These are phyloP conservation scores for Pseudocheirus occidentalis DNA, from an alignment of 2,797 vertebrate genomes.

Conservation along the genomic window DNA sequence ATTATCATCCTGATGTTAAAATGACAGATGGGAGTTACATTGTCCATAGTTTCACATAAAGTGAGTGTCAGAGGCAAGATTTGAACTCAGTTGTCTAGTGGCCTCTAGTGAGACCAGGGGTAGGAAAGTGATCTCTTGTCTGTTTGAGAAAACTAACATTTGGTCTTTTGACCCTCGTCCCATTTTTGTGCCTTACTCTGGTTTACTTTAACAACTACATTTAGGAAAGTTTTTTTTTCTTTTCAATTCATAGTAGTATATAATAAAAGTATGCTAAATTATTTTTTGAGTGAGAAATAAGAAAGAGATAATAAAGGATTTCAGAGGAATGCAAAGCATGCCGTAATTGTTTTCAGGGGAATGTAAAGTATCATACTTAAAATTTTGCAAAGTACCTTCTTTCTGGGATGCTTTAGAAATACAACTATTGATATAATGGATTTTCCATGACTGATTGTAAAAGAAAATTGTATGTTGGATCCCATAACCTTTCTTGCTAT, in stretches of 20 bases:
- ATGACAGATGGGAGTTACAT: neutral
- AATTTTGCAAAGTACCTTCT: neutral
- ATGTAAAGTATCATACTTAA: constrained; percentile 48
- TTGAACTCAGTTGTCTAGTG: neutral
- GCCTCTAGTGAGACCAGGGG: constrained; percentile 46
- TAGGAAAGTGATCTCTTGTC: constrained; percentile 49
- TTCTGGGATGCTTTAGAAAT: neutral
- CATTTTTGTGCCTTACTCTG: constrained; percentile 15
- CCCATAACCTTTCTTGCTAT: constrained; percentile 16
- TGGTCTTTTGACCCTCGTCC: constrained; percentile 40
- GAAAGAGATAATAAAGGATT: neutral
- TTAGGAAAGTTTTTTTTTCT: constrained; percentile 48
- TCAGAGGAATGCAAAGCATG: constrained; percentile 42
- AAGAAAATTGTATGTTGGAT: neutral
- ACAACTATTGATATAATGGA: neutral
- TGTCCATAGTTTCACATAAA: neutral
- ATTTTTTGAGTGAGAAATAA: neutral
- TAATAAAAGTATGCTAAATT: constrained; percentile 1
- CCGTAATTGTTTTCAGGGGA: constrained; percentile 44
- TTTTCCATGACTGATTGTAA: constrained; percentile 5
- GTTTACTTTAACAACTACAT: constrained; percentile 35
- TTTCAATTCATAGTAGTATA: neutral
- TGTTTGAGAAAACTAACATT: constrained; percentile 56
- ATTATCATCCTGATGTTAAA: neutral
- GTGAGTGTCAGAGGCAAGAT: neutral